Evolutionary conservation across 2,888 invertebrate species (phyloP).

Genomic region (Oegoconia quadripuncta): DNA sequence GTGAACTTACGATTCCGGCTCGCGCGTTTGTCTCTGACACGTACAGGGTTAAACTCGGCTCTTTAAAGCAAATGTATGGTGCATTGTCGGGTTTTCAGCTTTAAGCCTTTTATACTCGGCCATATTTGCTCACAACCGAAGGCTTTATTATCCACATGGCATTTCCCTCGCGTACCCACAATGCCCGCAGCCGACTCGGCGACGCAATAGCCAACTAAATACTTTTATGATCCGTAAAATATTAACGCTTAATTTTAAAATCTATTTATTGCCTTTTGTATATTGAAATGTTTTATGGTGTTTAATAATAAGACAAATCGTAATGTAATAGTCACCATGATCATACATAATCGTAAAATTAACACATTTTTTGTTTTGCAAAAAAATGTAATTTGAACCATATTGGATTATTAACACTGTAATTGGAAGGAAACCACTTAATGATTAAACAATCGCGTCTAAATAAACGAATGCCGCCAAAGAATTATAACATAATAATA

Average conservation of each 20-base stretch:
- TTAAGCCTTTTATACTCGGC: slow-evolving; percentile 43
- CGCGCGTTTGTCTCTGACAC: slow-evolving; percentile 71
- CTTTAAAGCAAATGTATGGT: slow-evolving; percentile 64
- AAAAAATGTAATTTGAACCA: no score
- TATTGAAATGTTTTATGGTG: background rate
- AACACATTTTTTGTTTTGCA: no score
- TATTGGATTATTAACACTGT: no score
- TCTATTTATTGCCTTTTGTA: slow-evolving; percentile 13
- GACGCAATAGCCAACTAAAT: slow-evolving; percentile 4
- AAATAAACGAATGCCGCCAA: no score
- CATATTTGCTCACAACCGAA: slow-evolving; percentile 56
- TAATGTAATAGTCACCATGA: background rate
- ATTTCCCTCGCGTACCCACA: slow-evolving; percentile 44
- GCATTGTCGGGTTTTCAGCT: slow-evolving; percentile 65
- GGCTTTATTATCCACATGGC: slow-evolving; percentile 60
- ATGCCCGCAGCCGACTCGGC: slow-evolving; percentile 24
- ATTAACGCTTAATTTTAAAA: slow-evolving; percentile 43
- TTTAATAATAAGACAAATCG: background rate
- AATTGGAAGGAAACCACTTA: no score
- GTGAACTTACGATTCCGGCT: slow-evolving; percentile 68
- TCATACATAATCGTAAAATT: no score
- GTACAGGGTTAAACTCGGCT: slow-evolving; percentile 59
- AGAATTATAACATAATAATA: no score
- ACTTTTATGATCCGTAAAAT: slow-evolving; percentile 54
- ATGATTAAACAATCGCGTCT: no score